These are phyloP conservation scores for Dryadula phaetusa DNA, from an alignment of 2,888 invertebrate genomes.

Conservation along the genomic window DNA sequence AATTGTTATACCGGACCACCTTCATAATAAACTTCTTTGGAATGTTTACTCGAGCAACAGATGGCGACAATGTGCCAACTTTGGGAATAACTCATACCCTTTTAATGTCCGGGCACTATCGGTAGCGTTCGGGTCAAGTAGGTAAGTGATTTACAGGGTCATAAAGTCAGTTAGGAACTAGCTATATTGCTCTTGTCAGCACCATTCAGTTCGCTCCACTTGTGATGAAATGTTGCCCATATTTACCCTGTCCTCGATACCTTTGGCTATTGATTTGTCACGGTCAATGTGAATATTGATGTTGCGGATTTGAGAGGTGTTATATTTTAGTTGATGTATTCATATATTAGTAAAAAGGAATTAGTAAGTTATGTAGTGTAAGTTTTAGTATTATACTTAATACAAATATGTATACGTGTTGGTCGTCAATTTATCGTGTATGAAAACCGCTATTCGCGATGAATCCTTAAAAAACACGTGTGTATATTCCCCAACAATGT, in stretches of 20 bases:
- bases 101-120: constrained; percentile 76
- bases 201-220: constrained; percentile 58
- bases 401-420: no score
- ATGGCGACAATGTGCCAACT: constrained; percentile 79
- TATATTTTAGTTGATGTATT: background rate
- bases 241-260: constrained; percentile 28
- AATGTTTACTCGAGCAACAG: constrained; percentile 68
- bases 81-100: constrained; percentile 81
- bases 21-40: constrained; percentile 73
- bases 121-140: constrained; percentile 76
- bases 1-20: constrained; percentile 57
- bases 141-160: constrained; percentile 77
- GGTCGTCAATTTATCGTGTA: no score
- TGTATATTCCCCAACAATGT: no score
- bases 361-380: background rate
- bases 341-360: background rate
- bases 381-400: background rate
- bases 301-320: background rate
- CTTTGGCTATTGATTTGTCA: constrained; percentile 30
- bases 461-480: no score
- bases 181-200: constrained; percentile 70
- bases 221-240: constrained; percentile 46
- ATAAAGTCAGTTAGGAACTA: constrained; percentile 74
- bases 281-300: background rate
- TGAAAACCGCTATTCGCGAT: no score